phyloP scores from a whole-genome alignment of 2,797 vertebrate species.

The Sorex maritimensis region DNA sequence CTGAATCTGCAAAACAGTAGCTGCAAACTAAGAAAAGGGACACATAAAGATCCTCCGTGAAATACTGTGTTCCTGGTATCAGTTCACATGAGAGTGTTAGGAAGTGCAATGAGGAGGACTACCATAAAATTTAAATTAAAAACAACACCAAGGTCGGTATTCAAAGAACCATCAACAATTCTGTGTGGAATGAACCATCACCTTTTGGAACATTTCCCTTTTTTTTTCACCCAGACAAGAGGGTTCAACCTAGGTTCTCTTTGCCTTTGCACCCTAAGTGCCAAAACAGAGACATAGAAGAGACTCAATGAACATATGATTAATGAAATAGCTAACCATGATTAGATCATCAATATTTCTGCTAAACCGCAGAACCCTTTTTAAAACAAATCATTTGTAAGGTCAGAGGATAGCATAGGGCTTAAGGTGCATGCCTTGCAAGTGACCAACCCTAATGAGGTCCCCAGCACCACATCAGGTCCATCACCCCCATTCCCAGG shows the following conservation, averaged over 20 bases:
- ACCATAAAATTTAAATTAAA: not conserved
- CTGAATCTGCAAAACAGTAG: not conserved
- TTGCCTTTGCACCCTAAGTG: not conserved
- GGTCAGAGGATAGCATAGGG: too few relatives aligned
- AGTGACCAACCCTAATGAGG: too few relatives aligned
- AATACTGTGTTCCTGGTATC: not conserved
- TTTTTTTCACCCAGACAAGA: not conserved
- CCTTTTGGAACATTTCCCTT: too few relatives aligned
- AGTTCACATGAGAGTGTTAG: not conserved
- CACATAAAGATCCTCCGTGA: not conserved
- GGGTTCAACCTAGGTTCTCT: not conserved
- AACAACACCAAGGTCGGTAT: not conserved
- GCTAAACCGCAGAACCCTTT: not conserved
- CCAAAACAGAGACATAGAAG: not conserved
- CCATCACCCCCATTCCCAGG: too few relatives aligned
- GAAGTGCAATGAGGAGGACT: not conserved
- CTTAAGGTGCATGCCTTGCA: too few relatives aligned
- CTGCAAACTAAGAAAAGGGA: not conserved
- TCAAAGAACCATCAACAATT: not conserved
- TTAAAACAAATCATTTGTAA: not conserved
- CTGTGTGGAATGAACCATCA: too few relatives aligned
- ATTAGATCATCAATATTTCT: slow-evolving; percentile 2
- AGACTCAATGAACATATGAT: not conserved
- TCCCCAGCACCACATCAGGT: too few relatives aligned
- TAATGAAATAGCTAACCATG: not conserved